Percentiles rank a stretch among this genome's conserved stretches.
Evolutionary conservation across 2,797 vertebrate genomes (phyloP).

Genomic region (Brachyrhaphis roseni): DNA sequence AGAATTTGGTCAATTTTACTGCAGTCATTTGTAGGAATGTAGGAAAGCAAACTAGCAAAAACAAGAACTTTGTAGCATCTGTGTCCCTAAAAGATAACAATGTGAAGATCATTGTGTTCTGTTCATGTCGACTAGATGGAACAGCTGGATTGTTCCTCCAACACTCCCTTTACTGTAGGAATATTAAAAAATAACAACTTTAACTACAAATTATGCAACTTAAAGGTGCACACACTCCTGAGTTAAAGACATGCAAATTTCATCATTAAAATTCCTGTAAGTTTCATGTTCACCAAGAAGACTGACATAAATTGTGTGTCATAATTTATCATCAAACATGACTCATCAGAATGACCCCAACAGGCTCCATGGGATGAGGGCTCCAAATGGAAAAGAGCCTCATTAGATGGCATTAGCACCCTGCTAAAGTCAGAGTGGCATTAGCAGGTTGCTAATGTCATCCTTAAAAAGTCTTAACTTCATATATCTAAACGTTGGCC

Average conservation of each 20-base stretch:
- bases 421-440: too few relatives aligned
- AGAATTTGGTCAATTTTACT: not conserved
- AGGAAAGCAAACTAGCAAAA: not conserved
- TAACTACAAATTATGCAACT: not conserved
- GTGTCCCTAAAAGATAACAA: not conserved
- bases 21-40: not conserved
- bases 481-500: too few relatives aligned
- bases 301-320: constrained; percentile 47
- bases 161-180: not conserved
- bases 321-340: constrained; percentile 8
- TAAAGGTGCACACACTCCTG: not conserved
- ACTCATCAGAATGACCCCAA: constrained; percentile 35
- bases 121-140: not conserved
- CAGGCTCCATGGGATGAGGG: not conserved
- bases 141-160: not conserved
- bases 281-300: constrained; percentile 1
- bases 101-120: not conserved
- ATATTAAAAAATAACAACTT: not conserved
- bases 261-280: constrained; percentile 35
- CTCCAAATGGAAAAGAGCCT: constrained; percentile 2
- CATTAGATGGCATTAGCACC: too few relatives aligned
- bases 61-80: not conserved
- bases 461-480: too few relatives aligned
- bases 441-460: too few relatives aligned
- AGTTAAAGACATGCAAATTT: constrained; percentile 18